Evolutionary conservation across 2,888 invertebrate species (phyloP).

Genomic region (Lasioglossum oenotherae): DNA sequence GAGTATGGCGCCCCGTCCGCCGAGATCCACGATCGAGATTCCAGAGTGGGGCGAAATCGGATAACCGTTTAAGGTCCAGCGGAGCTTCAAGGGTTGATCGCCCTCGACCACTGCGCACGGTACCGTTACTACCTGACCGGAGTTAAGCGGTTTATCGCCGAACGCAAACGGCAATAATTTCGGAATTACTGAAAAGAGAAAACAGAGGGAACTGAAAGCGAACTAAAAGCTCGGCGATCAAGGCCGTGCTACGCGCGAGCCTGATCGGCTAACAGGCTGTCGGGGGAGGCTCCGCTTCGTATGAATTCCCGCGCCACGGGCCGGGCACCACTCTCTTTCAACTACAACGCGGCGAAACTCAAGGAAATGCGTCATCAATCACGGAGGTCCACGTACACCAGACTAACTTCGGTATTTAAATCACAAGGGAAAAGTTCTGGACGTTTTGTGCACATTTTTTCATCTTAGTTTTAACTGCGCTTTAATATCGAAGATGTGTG

Average conservation of each 20-base stretch:
- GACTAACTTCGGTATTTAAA: neutral
- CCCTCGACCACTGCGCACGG: slow-evolving; percentile 88
- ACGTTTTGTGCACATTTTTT: neutral
- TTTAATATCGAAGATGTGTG: neutral
- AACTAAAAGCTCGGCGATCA: neutral
- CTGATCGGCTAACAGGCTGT: neutral
- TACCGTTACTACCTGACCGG: slow-evolving; percentile 87
- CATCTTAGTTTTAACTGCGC: neutral
- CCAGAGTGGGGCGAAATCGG: slow-evolving; percentile 84
- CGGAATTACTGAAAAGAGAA: slow-evolving; percentile 81
- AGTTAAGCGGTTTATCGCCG: slow-evolving; percentile 87
- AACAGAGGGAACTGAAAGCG: slow-evolving; percentile 37
- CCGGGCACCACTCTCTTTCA: neutral
- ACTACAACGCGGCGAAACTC: neutral
- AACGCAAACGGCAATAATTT: slow-evolving; percentile 85
- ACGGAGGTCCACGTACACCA: rapidly evolving
- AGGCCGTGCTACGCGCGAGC: neutral
- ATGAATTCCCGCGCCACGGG: neutral
- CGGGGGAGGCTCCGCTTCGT: neutral
- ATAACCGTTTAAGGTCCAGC: slow-evolving; percentile 86
- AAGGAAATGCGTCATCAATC: neutral
- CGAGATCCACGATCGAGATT: slow-evolving; percentile 86
- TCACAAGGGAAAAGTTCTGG: neutral
- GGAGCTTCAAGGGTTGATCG: slow-evolving; percentile 88
- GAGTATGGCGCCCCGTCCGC: slow-evolving; percentile 88